Percentiles rank a stretch among this genome's conserved stretches.
Evolutionary conservation across 1,140 invertebrate genomes (phyloP).

Genomic region (Drosophila pseudoananassae): DNA sequence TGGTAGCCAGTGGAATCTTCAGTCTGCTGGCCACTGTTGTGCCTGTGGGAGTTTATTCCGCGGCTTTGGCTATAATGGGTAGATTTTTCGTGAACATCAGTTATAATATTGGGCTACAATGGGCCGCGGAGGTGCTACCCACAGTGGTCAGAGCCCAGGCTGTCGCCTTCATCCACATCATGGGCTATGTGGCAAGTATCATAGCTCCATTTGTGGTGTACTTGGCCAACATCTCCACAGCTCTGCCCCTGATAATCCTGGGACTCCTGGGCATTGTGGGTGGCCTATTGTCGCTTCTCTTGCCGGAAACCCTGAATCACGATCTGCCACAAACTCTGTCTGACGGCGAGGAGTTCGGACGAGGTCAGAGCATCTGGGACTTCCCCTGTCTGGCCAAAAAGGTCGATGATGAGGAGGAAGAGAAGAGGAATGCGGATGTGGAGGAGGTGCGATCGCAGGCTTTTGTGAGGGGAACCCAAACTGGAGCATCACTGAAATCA

Average conservation of each 20-base stretch:
- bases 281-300: constrained; percentile 89
- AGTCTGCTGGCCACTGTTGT: constrained; percentile 90
- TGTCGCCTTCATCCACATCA: constrained; percentile 93
- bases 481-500: constrained; percentile 85
- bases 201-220: constrained; percentile 93
- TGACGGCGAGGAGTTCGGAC: constrained; percentile 94
- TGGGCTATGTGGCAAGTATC: constrained; percentile 93
- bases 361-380: constrained; percentile 91
- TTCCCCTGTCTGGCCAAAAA: constrained; percentile 88
- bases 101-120: constrained; percentile 95
- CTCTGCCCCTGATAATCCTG: constrained; percentile 90
- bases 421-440: constrained; percentile 63
- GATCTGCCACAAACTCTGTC: constrained; percentile 92
- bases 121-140: constrained; percentile 93
- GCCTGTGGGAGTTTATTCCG: constrained; percentile 88
- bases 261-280: constrained; percentile 90
- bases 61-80: constrained; percentile 90
- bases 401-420: constrained; percentile 56
- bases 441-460: constrained; percentile 66
- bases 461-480: constrained; percentile 81
- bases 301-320: constrained; percentile 93
- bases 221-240: constrained; percentile 88
- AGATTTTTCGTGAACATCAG: constrained; percentile 94
- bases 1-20: constrained; percentile 92
- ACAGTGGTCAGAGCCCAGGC: constrained; percentile 94